Conservation (phyloP, 2,113 vertebrate genomes). For the Spea multiplicata region DNA sequence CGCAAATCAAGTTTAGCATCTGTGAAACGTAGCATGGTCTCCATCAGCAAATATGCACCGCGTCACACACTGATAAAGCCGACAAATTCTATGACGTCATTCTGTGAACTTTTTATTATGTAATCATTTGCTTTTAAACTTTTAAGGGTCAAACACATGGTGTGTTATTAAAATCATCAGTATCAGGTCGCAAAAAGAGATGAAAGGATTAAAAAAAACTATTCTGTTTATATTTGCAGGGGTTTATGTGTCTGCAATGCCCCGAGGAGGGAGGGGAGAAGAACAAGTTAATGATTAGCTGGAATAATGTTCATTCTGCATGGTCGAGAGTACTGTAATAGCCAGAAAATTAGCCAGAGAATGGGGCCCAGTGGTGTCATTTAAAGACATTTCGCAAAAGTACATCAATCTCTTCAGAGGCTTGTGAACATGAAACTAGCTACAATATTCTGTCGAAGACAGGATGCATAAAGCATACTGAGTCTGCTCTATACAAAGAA, state of each 20-base stretch:
- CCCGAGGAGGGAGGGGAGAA: constrained; percentile 13
- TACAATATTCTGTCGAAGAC: constrained; percentile 25
- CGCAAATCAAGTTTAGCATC: too few relatives aligned
- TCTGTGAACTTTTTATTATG: too few relatives aligned
- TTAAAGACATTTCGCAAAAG: constrained; percentile 43
- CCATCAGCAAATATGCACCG: too few relatives aligned
- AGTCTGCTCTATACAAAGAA: constrained; percentile 10
- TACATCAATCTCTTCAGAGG: constrained; percentile 43
- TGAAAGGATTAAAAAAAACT: constrained; percentile 26
- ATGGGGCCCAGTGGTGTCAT: constrained; percentile 45
- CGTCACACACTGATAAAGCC: too few relatives aligned
- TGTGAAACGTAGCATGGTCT: too few relatives aligned
- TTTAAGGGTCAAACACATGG: too few relatives aligned
- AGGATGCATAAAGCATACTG: constrained; percentile 16
- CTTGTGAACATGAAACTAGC: constrained; percentile 30
- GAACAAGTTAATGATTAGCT: constrained; percentile 46
- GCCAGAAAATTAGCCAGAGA: constrained; percentile 42
- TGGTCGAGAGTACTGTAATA: constrained; percentile 44
- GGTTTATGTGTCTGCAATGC: constrained; percentile 30
- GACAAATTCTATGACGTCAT: too few relatives aligned
- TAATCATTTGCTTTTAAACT: too few relatives aligned
- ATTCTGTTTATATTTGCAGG: constrained; percentile 28
- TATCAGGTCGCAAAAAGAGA: not conserved
- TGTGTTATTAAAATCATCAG: not conserved
- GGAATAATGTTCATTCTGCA: constrained; percentile 47